These are phyloP conservation scores for Aldrovandia affinis DNA, from an alignment of 2,797 vertebrate genomes.

Conservation along the genomic window DNA sequence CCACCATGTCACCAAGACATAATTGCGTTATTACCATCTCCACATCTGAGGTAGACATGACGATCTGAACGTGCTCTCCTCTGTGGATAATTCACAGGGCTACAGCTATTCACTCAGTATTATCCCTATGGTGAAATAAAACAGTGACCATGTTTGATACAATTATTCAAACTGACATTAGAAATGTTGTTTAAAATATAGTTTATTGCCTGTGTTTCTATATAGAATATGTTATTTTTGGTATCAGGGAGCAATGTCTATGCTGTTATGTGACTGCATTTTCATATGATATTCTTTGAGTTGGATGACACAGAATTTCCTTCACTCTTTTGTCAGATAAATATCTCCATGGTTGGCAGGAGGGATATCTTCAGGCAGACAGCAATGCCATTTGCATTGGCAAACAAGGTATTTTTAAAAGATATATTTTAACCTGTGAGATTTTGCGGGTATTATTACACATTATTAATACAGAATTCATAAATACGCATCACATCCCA, in stretches of 20 bases:
- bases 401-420: neutral
- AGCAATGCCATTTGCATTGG: neutral
- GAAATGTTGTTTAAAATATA: neutral
- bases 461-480: conserved; percentile 68
- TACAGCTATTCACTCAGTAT: neutral
- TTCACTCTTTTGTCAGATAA: neutral
- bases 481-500: conserved; percentile 52
- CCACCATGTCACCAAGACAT: neutral
- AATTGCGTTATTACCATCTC: neutral
- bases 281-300: neutral
- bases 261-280: neutral
- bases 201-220: neutral
- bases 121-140: neutral
- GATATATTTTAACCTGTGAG: neutral
- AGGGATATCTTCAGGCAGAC: neutral
- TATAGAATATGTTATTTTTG: neutral
- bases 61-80: neutral
- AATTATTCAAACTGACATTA: neutral
- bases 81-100: neutral
- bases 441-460: conserved; percentile 43
- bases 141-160: too few relatives aligned
- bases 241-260: neutral
- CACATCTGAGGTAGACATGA: neutral
- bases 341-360: neutral
- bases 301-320: neutral